These are phyloP conservation scores for Danionella dracula DNA, from an alignment of 2,797 vertebrate genomes.

Conservation along the genomic window DNA sequence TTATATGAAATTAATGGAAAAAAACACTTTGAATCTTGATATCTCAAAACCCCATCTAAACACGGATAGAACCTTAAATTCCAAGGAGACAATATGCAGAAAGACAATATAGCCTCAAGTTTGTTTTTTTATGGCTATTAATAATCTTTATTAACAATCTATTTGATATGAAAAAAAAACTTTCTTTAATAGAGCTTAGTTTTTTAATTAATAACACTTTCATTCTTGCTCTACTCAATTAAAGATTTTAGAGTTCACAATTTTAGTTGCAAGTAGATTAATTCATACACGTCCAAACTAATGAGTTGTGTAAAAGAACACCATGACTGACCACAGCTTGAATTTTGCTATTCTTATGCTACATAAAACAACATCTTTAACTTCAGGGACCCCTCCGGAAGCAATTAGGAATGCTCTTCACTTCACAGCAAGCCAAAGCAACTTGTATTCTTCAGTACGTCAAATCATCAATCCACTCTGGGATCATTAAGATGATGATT, in stretches of 20 bases:
- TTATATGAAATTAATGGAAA: too few relatives aligned
- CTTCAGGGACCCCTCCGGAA: neutral
- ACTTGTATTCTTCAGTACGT: neutral
- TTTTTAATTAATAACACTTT: too few relatives aligned
- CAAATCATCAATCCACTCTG: neutral
- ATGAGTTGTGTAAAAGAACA: slow-evolving; percentile 24
- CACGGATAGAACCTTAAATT: too few relatives aligned
- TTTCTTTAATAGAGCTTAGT: too few relatives aligned
- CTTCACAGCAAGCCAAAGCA: neutral
- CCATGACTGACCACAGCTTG: neutral
- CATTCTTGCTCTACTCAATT: neutral
- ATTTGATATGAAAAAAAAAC: too few relatives aligned
- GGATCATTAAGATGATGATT: neutral
- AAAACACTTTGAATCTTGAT: too few relatives aligned
- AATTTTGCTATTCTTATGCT: slow-evolving; percentile 14
- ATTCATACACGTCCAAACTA: slow-evolving; percentile 38
- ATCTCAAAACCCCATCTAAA: too few relatives aligned
- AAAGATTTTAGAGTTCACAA: slow-evolving; percentile 6
- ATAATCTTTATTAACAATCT: too few relatives aligned
- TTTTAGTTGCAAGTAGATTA: slow-evolving; percentile 28
- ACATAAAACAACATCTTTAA: slow-evolving; percentile 23
- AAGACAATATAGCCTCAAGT: too few relatives aligned
- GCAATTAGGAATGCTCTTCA: slow-evolving; percentile 14
- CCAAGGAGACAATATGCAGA: too few relatives aligned
- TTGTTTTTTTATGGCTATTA: too few relatives aligned